phyloP scores from a whole-genome alignment of 2,113 vertebrate genomes.

The Leptobrachium ailaonicum region DNA sequence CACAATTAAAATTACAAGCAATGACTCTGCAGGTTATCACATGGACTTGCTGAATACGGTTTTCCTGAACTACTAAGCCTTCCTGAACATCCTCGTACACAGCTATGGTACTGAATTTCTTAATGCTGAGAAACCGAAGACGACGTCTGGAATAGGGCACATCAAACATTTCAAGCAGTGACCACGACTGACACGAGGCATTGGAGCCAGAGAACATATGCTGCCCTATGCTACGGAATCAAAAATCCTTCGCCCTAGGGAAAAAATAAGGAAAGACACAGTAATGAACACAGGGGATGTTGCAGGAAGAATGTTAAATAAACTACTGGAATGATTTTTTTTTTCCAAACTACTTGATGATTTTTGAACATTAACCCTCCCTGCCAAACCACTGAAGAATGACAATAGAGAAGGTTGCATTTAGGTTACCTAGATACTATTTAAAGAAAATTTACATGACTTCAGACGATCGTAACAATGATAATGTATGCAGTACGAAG shows the following conservation, averaged over 20 bases:
- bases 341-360: no score
- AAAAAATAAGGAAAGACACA: constrained; percentile 51
- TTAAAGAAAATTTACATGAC: constrained; percentile 25
- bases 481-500: constrained; percentile 46
- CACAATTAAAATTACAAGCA: background rate
- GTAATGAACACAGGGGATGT: constrained; percentile 51
- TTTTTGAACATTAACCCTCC: background rate
- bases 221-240: constrained; percentile 53
- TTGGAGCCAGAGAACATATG: constrained; percentile 58
- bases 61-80: background rate
- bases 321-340: background rate
- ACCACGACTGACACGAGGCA: constrained; percentile 54
- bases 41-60: no score
- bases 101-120: constrained; percentile 53
- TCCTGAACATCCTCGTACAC: constrained; percentile 57
- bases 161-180: constrained; percentile 58
- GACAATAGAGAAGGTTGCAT: background rate
- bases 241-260: constrained; percentile 56
- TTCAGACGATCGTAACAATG: constrained; percentile 11
- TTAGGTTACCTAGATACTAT: background rate
- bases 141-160: constrained; percentile 59
- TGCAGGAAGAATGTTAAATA: constrained; percentile 51
- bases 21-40: background rate
- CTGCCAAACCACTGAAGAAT: background rate
- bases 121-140: constrained; percentile 58